Percentiles rank a stretch among this genome's conserved stretches.
phyloP scores from a whole-genome alignment of 2,888 invertebrate genomes.

The Eudasyphora cyanicolor region DNA sequence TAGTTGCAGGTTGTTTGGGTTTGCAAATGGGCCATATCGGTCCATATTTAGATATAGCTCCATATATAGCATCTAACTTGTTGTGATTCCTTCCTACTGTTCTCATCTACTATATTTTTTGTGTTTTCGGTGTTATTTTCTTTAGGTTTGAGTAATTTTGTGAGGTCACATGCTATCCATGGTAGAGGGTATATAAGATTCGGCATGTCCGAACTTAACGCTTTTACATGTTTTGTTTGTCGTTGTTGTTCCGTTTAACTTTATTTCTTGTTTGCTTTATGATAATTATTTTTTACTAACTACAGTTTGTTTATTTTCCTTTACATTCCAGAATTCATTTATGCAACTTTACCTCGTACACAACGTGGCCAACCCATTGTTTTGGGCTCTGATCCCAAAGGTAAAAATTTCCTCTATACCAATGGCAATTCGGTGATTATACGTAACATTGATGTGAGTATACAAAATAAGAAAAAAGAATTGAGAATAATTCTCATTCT shows the following conservation, averaged over 20 bases:
- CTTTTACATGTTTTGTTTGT: slow-evolving; percentile 13
- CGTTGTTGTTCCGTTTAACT: slow-evolving; percentile 12
- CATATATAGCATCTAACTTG: too few relatives aligned
- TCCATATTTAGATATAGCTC: too few relatives aligned
- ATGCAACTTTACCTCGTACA: slow-evolving; percentile 96
- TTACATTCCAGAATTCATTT: slow-evolving; percentile 88
- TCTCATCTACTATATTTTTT: too few relatives aligned
- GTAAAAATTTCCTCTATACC: slow-evolving; percentile 97
- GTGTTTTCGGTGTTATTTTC: too few relatives aligned
- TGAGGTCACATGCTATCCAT: too few relatives aligned
- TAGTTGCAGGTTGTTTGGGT: too few relatives aligned
- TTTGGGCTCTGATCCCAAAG: slow-evolving; percentile 97
- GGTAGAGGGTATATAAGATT: too few relatives aligned
- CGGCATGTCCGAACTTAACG: too few relatives aligned
- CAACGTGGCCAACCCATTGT: slow-evolving; percentile 96
- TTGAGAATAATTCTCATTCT: background rate
- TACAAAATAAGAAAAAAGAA: background rate
- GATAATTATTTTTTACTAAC: slow-evolving; percentile 26
- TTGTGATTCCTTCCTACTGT: too few relatives aligned
- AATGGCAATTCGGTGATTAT: slow-evolving; percentile 99
- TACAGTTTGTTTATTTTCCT: slow-evolving; percentile 37
- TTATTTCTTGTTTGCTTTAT: slow-evolving; percentile 13
- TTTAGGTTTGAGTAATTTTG: too few relatives aligned
- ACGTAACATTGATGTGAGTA: slow-evolving; percentile 92
- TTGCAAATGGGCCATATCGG: too few relatives aligned